Base-by-base conservation (phyloP, 64 coral and sea anemone species). In the Porites australiensis region DNA sequence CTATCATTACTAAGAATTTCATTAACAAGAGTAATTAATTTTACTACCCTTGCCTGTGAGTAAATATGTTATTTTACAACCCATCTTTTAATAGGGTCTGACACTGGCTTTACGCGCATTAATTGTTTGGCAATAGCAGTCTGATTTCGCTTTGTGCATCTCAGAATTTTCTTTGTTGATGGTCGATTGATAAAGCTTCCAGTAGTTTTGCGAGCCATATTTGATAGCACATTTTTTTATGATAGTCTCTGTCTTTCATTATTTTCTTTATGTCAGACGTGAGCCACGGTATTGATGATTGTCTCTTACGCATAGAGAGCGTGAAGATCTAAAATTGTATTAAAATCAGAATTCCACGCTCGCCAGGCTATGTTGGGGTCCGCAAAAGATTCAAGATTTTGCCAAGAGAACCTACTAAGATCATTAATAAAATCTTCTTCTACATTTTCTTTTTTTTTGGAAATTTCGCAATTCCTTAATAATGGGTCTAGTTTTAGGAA, bases 221-320 rank as follows among this genome's bases (percentile, higher is more conserved):
- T 92, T 83, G 43, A 79, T 58, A 83, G 79, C 79, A 72, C 67
- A 23, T 66, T 84, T 92, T n/a, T 92, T 92, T 92, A 27, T 92
- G 60, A 59, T 72, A 92, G 51, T 84, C 78, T 19, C 67, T 5
- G 44, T 74, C 58, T 21, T 70, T 91, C 49, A 83, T 83, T 64
- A 83, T 68, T 52, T 72, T 44, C 70, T 82, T 82, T 82, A 90
- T 66, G 61, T 65, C 43, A 64, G 45, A 62, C 37, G 89, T 91
- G 81, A 91, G 66, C 77, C 77, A 91, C 20, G 77, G 77, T 64
- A 82, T 64, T 64, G 63, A 46, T 51, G 79, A 70, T 51, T 65
- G 66, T 50, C 61, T 68, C 77, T 82, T 62, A 67, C 75, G 58
- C 50, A 66, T 90, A 64, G 44, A 60, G 88, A 13, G 87, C 87